Base-by-base conservation (phyloP, 2,797 vertebrate species). In the Triplophysa yarkandensis region DNA sequence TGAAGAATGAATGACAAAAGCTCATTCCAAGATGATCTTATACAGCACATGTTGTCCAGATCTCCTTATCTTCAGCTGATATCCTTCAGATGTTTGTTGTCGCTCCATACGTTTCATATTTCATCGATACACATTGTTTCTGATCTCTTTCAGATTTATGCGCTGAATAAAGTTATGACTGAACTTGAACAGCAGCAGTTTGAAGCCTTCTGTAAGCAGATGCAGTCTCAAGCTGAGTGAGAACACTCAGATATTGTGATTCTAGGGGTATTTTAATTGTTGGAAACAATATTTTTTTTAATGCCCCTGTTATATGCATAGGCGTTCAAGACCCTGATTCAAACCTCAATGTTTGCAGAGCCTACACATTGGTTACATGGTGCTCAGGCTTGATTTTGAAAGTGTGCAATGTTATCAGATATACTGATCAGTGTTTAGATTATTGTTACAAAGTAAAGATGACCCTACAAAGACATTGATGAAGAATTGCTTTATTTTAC, bases 161-260 rank as follows among this genome's bases (percentile, higher is more conserved):
- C 96, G n/a, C 88, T 99, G 82, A 98, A 99, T 89, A 94, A 96
- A 62, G 94, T 96, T 86, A 98, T 99, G 96, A 98, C 96, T 0
- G 96, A 98, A 71, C 86, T 98, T 88, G 96, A 97, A 80, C 96
- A 99, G 89, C 96, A 96, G 86, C 97, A 98, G 89, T 99, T 98
- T 39, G 96, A 98, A 60, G 89, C 94, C 55, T 99, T 98, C 79
- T 98, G 97, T 84, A 96, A 96, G 85, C 96, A 98, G 90, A 98
- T 98, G 96, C 94, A 97, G 84, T 85, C 92, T 0, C 90, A 95
- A 14, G 88, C 88, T 58, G 93, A 98, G 57, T 98, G 90, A 94
- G 44, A 36, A 30, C 27, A 25, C 19, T 27, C 17, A 16, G 32
- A 19, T 10, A 11, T 48, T n/a, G 60, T 13, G n/a, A 34, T 13